Evolutionary conservation across 2,113 vertebrate genomes (phyloP).

Genomic region (Panurus biarmicus): DNA sequence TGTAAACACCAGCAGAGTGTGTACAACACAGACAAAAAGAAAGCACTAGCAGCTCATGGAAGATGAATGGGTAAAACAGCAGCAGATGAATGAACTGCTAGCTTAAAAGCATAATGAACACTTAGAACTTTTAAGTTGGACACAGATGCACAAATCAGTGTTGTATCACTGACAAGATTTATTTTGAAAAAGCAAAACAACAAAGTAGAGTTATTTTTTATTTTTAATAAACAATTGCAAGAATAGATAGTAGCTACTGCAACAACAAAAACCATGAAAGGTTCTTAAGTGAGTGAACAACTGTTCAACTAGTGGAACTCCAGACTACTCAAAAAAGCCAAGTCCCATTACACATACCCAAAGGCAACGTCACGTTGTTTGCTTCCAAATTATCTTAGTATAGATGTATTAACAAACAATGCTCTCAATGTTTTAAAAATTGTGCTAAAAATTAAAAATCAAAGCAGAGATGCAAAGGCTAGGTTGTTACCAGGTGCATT

Average conservation of each 20-base stretch:
- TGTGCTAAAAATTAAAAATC: background rate
- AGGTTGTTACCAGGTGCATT: background rate
- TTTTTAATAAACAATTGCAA: background rate
- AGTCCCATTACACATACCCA: background rate
- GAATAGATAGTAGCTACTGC: background rate
- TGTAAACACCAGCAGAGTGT: background rate
- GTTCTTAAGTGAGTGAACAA: background rate
- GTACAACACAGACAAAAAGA: background rate
- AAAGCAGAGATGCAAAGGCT: background rate
- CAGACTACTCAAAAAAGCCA: background rate
- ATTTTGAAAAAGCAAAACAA: accelerated
- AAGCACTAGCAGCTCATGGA: background rate
- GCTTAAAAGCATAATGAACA: background rate
- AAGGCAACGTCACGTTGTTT: accelerated
- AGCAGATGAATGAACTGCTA: background rate
- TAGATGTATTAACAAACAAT: background rate
- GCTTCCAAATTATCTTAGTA: background rate
- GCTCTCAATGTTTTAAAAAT: background rate
- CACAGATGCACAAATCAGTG: background rate
- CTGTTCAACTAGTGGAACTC: background rate
- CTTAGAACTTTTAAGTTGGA: background rate
- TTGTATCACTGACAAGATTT: background rate
- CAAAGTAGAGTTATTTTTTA: background rate
- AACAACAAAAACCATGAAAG: background rate
- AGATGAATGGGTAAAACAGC: background rate